Evolutionary conservation across 92 coral and sea anemone species (phyloP), one percentile per base, ranked within the genome.

Genomic region (Palythoa caribaeorum): DNA sequence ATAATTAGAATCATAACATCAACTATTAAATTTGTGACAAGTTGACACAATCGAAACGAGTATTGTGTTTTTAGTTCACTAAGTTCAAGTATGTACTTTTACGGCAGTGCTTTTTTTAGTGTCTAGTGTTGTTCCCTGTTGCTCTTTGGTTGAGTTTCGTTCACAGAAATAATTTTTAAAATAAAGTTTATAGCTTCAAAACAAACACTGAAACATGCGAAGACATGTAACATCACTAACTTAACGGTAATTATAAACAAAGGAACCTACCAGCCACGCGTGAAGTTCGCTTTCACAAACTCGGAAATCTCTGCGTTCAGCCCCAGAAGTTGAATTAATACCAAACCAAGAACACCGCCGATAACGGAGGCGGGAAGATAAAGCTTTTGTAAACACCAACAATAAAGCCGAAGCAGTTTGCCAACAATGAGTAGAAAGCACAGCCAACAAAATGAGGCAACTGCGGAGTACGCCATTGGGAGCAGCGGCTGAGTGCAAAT

Each of bases 361-460:
- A 94, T 94, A 1, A 94, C 96, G 0, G 96, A 94, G 1, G 96
- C 96, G 44, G 96, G 94, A 16, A 94, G 94, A 11, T 94, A 94
- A 3, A 94, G 93, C 91, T 94, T 92, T 89, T 94, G 96, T 5
- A 94, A 92, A 20, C 90, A 75, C 93, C 94, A 92, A 50, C 90
- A 85, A 51, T 94, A 94, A 35, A 94, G 90, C 1, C 96, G 93
- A 16, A 94, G 88, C 38, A 94, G 85, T 78, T 94, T 94, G 57
- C 96, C 96, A 15, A 92, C 50, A 73, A 92, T 88, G 38, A 94
- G 96, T 13, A 94, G 92, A 88, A 94, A 94, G 68, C 93, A 94
- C 79, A 94, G 88, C 94, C 94, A 94, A 62, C 96, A 94, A 78
- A 94, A 94, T 11, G 94, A 92, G 14, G 96, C 96, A 2, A 94